Conservation (phyloP, 2,797 vertebrate species). For the Pseudochirops corinnae region DNA sequence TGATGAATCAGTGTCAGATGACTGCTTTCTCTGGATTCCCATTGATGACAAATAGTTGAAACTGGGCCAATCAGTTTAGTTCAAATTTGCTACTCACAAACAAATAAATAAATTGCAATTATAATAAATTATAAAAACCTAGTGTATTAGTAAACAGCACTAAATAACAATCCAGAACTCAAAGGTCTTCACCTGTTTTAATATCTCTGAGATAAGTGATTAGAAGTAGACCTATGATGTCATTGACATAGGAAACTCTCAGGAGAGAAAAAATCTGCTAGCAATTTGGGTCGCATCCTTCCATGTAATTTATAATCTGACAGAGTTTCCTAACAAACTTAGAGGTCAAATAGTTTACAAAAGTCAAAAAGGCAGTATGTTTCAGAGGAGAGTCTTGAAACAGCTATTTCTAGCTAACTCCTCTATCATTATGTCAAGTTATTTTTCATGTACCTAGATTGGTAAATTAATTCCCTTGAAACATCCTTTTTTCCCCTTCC, state of each 20-base stretch:
- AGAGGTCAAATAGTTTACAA: not conserved
- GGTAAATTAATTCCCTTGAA: not conserved
- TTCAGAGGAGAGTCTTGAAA: not conserved
- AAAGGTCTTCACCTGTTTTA: not conserved
- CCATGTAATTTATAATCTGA: not conserved
- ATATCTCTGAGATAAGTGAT: not conserved
- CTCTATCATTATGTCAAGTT: not conserved
- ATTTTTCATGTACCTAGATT: not conserved
- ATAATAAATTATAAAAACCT: not conserved
- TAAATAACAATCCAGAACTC: not conserved
- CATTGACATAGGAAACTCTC: not conserved
- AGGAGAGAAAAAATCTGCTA: not conserved
- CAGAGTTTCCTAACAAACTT: not conserved
- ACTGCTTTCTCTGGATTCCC: not conserved
- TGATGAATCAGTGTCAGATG: not conserved
- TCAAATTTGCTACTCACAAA: not conserved
- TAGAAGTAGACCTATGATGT: not conserved
- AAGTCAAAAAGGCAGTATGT: not conserved
- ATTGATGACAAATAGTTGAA: not conserved
- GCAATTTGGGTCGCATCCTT: not conserved
- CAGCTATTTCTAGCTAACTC: not conserved
- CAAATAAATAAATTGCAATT: not conserved
- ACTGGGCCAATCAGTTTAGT: not conserved
- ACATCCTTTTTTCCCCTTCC: not conserved
- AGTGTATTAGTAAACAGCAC: not conserved